Evolutionary conservation across 2,113 vertebrate genomes (phyloP).

Genomic region (Ptychochromis oligacanthus): DNA sequence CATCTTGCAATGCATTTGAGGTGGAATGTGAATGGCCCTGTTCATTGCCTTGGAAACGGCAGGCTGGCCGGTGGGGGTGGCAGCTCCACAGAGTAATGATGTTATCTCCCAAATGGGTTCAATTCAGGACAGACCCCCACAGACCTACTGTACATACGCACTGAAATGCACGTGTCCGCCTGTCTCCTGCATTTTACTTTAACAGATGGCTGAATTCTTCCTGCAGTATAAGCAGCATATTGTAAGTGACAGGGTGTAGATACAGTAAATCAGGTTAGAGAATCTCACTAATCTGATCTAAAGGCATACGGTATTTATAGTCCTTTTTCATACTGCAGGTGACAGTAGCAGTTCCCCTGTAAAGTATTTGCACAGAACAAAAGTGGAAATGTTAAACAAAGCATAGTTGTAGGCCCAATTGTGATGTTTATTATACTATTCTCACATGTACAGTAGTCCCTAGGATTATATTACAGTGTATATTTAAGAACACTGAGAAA

Average conservation of each 20-base stretch:
- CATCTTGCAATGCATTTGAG: conserved; percentile 49
- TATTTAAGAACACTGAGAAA: neutral
- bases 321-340: neutral
- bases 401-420: no score
- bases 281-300: conserved; percentile 4
- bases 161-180: neutral
- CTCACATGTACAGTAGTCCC: no score
- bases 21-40: conserved; percentile 60
- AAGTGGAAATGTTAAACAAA: neutral
- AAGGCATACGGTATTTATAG: neutral
- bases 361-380: neutral
- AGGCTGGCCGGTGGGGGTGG: conserved; percentile 48
- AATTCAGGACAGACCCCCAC: conserved; percentile 65
- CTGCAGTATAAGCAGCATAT: neutral
- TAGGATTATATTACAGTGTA: no score
- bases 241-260: neutral
- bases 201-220: neutral
- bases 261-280: neutral
- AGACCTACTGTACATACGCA: conserved; percentile 46
- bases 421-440: no score
- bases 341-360: neutral
- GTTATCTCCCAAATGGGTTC: conserved; percentile 69
- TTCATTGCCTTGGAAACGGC: conserved; percentile 76
- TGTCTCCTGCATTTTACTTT: conserved; percentile 6
- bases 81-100: conserved; percentile 57